Evolutionary conservation across 2,888 invertebrate genomes (phyloP).

Genomic region (Acanthosepion lycidas): DNA sequence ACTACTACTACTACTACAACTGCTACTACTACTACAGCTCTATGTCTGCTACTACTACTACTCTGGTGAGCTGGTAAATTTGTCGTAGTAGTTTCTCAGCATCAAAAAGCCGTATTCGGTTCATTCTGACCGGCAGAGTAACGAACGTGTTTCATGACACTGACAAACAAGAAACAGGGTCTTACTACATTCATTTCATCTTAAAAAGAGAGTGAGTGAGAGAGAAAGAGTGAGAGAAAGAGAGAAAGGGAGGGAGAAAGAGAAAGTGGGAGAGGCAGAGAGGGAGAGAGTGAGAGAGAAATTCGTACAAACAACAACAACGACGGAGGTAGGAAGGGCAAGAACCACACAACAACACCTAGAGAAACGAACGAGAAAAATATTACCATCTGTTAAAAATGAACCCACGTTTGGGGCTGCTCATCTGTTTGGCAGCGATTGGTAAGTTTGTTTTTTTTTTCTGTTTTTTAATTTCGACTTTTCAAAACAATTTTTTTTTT

Average conservation of each 20-base stretch:
- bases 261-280: not conserved
- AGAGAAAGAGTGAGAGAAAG: not conserved
- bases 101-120: not conserved
- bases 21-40: not conserved
- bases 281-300: not conserved
- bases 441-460: not conserved
- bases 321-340: not conserved
- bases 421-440: not conserved
- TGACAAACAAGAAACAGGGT: not conserved
- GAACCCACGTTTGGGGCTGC: not conserved
- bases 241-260: not conserved
- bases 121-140: not conserved
- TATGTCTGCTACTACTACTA: not conserved
- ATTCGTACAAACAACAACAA: not conserved
- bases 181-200: not conserved
- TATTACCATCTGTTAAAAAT: conserved; percentile 18
- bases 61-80: not conserved
- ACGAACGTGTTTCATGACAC: not conserved
- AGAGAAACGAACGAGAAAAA: not conserved
- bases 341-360: not conserved
- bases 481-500: too few relatives aligned
- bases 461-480: not conserved
- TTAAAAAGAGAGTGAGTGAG: not conserved
- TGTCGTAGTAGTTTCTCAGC: not conserved
- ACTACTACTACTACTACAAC: not conserved